phyloP scores from a whole-genome alignment of 2,888 invertebrate species.

The Tachina grossa region DNA sequence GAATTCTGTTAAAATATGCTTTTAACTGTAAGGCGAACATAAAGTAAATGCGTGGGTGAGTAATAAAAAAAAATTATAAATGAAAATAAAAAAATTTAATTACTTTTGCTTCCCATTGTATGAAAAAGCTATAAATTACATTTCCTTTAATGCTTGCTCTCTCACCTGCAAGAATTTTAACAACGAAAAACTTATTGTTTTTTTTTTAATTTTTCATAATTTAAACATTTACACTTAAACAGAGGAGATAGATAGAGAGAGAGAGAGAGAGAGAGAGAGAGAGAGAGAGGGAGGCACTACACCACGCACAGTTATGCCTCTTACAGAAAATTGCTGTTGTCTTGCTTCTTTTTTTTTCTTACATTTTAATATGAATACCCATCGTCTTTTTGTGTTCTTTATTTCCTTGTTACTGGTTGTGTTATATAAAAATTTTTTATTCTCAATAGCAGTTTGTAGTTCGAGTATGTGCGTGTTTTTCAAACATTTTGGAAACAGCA shows the following conservation, averaged over 20 bases:
- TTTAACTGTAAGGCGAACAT: background rate
- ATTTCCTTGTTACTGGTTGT: conserved; percentile 10
- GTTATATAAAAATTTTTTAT: conserved; percentile 4
- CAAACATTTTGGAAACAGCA: conserved; percentile 36
- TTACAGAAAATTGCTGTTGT: conserved; percentile 23
- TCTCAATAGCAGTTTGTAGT: background rate
- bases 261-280: background rate
- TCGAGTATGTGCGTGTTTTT: background rate
- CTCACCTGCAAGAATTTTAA: conserved; percentile 38
- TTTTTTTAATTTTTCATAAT: conserved; percentile 18
- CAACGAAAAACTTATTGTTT: background rate
- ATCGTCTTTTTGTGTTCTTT: conserved; percentile 8
- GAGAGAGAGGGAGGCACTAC: background rate
- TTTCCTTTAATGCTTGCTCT: conserved; percentile 7
- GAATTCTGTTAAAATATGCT: conserved; percentile 4
- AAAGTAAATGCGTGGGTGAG: background rate
- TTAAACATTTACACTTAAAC: conserved; percentile 38
- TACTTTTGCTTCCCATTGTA: conserved; percentile 56
- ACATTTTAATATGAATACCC: conserved; percentile 20
- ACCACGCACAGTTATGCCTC: conserved; percentile 21
- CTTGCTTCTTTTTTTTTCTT: background rate
- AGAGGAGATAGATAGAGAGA: background rate
- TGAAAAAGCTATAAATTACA: conserved; percentile 63
- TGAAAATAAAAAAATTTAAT: conserved; percentile 51
- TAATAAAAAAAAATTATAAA: background rate